Conservation (phyloP, 2,113 vertebrate species). For the Esox niger region DNA sequence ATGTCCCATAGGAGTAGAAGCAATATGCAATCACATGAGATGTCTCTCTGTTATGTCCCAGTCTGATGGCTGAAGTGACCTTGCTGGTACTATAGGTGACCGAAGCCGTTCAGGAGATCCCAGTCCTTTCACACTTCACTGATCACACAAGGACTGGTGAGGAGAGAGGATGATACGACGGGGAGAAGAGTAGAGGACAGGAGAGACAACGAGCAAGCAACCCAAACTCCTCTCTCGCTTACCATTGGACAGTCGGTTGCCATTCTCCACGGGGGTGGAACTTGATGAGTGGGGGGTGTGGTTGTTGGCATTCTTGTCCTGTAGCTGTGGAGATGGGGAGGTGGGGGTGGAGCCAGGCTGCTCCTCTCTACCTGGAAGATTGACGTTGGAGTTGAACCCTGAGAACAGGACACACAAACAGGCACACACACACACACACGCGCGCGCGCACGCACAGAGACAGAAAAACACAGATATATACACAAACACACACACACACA, state of each 20-base stretch:
- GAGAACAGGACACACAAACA: conserved; percentile 4
- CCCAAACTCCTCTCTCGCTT: conserved; percentile 38
- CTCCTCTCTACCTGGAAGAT: conserved; percentile 82
- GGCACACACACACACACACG: neutral
- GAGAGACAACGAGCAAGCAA: too few species aligned
- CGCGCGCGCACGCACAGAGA: too few species aligned
- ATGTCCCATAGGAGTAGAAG: too few species aligned
- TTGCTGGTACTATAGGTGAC: too few species aligned
- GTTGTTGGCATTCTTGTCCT: conserved; percentile 94
- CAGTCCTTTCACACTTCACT: too few species aligned
- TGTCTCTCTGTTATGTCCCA: too few species aligned
- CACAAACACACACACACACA: neutral
- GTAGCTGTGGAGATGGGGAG: conserved; percentile 76
- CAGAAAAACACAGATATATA: neutral
- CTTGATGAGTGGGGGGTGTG: conserved; percentile 74
- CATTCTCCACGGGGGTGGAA: conserved; percentile 83
- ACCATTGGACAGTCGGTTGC: conserved; percentile 91
- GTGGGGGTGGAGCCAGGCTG: conserved; percentile 66
- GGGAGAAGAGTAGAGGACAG: too few species aligned
- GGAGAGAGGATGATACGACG: too few species aligned
- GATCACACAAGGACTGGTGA: too few species aligned
- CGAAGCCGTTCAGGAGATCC: too few species aligned
- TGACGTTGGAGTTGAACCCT: conserved; percentile 92
- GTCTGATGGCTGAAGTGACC: too few species aligned
- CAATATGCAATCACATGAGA: too few species aligned